Evolutionary conservation across 2,888 invertebrate species (phyloP), one percentile per base, ranked within the genome.

Genomic region (Empis stercorea): DNA sequence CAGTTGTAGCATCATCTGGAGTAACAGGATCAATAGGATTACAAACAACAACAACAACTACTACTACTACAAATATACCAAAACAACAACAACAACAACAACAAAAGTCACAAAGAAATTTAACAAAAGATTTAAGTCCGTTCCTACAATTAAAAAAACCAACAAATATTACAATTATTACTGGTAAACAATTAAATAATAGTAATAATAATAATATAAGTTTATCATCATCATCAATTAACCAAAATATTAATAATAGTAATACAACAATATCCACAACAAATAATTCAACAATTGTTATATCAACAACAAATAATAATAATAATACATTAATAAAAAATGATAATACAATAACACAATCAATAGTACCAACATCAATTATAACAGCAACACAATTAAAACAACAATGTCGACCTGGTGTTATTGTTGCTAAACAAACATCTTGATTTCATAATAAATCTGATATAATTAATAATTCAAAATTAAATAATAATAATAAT

Each of bases 391-490:
- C 67, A 34, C 53, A 66, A 57, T 73, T 71, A 55, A 81, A 75
- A 67, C 80, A 75, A 67, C 80, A 83, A 61, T 81, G 83, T 60
- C 80, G 91, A 61, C 91, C 91, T 17, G 89, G 89, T 53, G 92
- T 92, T 51, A 92, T 92, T 59, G 91, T 92, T 50, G 88, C 86
- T 49, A 88, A 89, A 69, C 87, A 87, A 66, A 70, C 74, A 64
- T 82, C 83, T 76, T 83, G 81, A 83, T 74, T 80, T 58, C 59
- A 57, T 55, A 40, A 57, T 55, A 40, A 40, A 20, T 27, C 27
- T 14, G 11, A 40, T 20, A 23, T 23, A 40, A 20, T 23, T 17
- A 38, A 11, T 15, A 13, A n/a, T n/a, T n/a, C 11, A 17, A 17
- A 16, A 38, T 38, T 17, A 38, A 14, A 36, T 15, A 17, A 11